phyloP scores from a whole-genome alignment of 2,888 invertebrate species.

The Onthophagus sagittarius region DNA sequence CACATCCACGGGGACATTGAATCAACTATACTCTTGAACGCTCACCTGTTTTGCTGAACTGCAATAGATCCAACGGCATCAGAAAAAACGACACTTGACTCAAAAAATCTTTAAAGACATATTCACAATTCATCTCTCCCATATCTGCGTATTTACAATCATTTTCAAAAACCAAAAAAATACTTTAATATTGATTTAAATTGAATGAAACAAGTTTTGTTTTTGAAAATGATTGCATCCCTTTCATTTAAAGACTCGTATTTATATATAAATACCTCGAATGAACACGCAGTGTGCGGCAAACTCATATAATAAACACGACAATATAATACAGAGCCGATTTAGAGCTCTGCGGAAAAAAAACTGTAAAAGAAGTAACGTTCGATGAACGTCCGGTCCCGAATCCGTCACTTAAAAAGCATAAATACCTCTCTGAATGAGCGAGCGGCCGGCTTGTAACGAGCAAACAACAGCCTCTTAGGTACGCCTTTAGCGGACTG shows the following conservation, averaged over 20 bases:
- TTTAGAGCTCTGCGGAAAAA: background rate
- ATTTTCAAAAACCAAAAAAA: too few species aligned
- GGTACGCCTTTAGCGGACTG: background rate
- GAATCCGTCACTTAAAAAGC: background rate
- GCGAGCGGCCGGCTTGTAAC: background rate
- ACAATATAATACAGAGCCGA: background rate
- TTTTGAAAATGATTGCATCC: background rate
- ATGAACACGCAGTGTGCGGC: background rate
- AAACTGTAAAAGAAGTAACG: background rate
- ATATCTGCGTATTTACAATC: background rate
- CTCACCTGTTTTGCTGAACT: constrained; percentile 42
- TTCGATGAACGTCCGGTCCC: background rate
- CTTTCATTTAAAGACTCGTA: background rate
- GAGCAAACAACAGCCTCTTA: background rate
- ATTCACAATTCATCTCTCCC: background rate
- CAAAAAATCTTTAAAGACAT: background rate
- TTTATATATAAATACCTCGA: background rate
- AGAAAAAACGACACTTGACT: background rate
- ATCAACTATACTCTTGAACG: constrained; percentile 23
- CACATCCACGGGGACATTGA: constrained; percentile 24
- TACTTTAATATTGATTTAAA: too few species aligned
- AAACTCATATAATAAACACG: background rate
- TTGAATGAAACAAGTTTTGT: too few species aligned
- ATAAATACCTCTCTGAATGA: background rate
- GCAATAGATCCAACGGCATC: constrained; percentile 37